Evolutionary conservation across 2,113 vertebrate genomes (phyloP), one percentile per base, ranked within the genome.

Genomic region (Nothobranchius kuhntae): DNA sequence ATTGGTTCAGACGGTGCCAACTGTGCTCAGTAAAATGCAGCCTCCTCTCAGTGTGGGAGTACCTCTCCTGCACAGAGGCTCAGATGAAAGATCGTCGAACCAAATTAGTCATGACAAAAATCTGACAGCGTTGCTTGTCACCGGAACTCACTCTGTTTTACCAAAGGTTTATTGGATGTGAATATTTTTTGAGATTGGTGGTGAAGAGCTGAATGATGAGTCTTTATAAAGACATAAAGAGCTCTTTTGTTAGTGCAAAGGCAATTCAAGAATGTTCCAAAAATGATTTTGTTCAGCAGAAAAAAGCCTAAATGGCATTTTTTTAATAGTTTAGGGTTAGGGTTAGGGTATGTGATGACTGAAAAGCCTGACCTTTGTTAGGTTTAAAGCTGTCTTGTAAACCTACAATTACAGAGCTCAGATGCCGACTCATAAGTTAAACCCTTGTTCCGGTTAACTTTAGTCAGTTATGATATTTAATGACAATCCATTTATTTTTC

Each of bases 1-100:
- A 91, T 82, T 54, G 70, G 55, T 66, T 87, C 61, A 71, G 65
- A 65, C 65, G 2, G 65, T 86, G 90, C 90, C 90, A 90, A 89
- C 82, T 78, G 78, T 78, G 84, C 86, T 89, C 82, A 86, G 76
- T 87, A 86, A 87, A 89, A 84, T 76, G 66, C 82, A 83, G 85
- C 82, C 82, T 73, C 86, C 78, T 86, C 89, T 84, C 63, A 72
- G 80, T 81, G 90, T 84, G 84, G 80, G 81, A 84, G 86, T 85
- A 82, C 79, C 82, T 82, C 79, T 75, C 80, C 80, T 84, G 84
- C 83, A 71, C 68, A 48, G 73, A 89, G 84, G 75, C 79, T 78
- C 11, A 9, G 56, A 67, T 82, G 83, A 85, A 81, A 75, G 82
- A 78, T 87, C 78, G 83, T 84, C 84, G 64, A 69, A 55, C 64